Evolutionary conservation across 2,888 invertebrate species (phyloP).

Genomic region (Stenurella melanura): DNA sequence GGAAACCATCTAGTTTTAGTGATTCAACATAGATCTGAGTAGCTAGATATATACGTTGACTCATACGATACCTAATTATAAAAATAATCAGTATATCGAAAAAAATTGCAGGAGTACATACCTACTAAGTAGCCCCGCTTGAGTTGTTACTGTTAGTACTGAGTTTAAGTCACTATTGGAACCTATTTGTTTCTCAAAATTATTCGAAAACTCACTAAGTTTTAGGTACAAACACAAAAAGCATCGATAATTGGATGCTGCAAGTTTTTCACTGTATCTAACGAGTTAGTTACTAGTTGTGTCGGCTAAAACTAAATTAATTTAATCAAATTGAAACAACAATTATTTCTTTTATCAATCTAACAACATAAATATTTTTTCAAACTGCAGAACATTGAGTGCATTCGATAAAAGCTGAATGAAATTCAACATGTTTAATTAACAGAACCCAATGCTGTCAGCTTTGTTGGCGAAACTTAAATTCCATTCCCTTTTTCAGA

Average conservation of each 20-base stretch:
- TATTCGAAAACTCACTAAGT: background rate
- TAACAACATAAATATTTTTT: too few species aligned
- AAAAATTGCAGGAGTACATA: constrained; percentile 66
- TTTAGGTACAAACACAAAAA: background rate
- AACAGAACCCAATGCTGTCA: too few species aligned
- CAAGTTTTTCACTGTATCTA: background rate
- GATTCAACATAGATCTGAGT: constrained; percentile 67
- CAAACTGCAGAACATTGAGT: too few species aligned
- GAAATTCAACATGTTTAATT: too few species aligned
- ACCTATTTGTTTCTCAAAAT: background rate
- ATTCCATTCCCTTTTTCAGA: too few species aligned
- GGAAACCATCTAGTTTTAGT: constrained; percentile 66
- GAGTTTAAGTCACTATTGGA: constrained; percentile 53
- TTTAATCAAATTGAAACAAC: background rate
- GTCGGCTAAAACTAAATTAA: background rate
- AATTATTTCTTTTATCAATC: too few species aligned
- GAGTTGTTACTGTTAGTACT: constrained; percentile 67
- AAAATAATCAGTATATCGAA: constrained; percentile 70
- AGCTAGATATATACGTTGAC: constrained; percentile 66
- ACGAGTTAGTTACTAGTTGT: background rate
- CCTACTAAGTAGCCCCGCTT: constrained; percentile 66
- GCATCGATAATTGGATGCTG: background rate
- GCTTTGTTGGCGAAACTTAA: too few species aligned
- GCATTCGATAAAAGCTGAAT: too few species aligned
- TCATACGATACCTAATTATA: constrained; percentile 65